Evolutionary conservation across 2,888 invertebrate species (phyloP).

Genomic region (Rhimphoctona megacephalus): DNA sequence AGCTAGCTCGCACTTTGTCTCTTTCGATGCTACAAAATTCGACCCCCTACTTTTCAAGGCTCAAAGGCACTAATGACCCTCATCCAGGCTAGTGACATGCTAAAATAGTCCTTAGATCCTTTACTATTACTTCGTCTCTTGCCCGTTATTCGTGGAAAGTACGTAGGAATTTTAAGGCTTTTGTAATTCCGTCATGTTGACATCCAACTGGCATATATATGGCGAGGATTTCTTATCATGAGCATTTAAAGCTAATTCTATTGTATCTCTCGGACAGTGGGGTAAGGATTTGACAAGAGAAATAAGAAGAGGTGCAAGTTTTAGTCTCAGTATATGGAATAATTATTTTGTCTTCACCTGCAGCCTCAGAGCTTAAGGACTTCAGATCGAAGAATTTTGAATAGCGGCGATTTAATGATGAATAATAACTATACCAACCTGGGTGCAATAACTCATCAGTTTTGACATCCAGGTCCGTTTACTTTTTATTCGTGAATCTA

Average conservation of each 20-base stretch:
- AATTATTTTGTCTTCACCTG: not conserved
- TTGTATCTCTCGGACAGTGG: conserved; percentile 28
- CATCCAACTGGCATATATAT: not conserved
- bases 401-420: too few relatives aligned
- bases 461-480: not conserved
- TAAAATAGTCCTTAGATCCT: conserved; percentile 13
- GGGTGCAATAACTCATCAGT: not conserved
- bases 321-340: not conserved
- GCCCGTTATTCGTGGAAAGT: conserved; percentile 37
- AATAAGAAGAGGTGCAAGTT: not conserved
- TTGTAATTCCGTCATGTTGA: not conserved
- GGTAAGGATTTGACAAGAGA: not conserved
- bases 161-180: not conserved
- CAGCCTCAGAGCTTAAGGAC: not conserved
- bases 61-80: conserved; percentile 50
- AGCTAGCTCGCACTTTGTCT: conserved; percentile 33
- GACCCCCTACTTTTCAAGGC: conserved; percentile 9
- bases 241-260: conserved; percentile 37
- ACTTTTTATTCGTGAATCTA: not conserved
- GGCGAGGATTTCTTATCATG: not conserved
- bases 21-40: conserved; percentile 1
- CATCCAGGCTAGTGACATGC: conserved; percentile 48
- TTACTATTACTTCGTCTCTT: conserved; percentile 13
- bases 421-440: too few relatives aligned
- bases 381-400: too few relatives aligned